phyloP scores from a whole-genome alignment of 64 coral and sea anemone species.

The Porites lutea region DNA sequence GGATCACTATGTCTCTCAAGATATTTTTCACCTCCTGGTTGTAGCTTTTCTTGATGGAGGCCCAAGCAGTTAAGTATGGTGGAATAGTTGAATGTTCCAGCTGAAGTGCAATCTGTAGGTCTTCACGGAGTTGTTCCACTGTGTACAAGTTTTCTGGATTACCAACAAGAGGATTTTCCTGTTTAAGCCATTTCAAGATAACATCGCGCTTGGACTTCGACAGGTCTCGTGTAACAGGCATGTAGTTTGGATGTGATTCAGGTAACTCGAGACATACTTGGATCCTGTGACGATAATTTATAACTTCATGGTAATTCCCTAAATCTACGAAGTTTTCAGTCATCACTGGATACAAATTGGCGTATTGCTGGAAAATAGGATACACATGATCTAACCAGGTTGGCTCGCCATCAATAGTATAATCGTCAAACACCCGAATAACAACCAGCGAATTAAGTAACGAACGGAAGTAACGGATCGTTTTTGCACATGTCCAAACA shows the following conservation, averaged over 20 bases:
- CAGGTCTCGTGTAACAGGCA: slow-evolving; percentile 41
- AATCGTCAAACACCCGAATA: not conserved
- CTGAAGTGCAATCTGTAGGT: slow-evolving; percentile 16
- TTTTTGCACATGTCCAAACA: slow-evolving; percentile 10
- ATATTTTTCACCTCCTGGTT: slow-evolving; percentile 46
- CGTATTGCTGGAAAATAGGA: slow-evolving; percentile 43
- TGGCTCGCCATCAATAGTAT: not conserved
- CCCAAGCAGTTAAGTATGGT: slow-evolving; percentile 33
- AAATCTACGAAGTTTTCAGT: slow-evolving; percentile 37
- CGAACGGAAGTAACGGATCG: not conserved
- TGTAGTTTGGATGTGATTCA: slow-evolving; percentile 10
- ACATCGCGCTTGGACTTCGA: not conserved
- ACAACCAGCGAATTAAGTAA: not conserved
- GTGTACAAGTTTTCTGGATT: slow-evolving; percentile 5
- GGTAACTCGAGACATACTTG: not conserved
- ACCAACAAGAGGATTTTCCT: not conserved
- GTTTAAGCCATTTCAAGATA: slow-evolving; percentile 19
- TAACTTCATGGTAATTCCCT: slow-evolving; percentile 33
- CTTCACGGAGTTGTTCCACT: slow-evolving; percentile 18
- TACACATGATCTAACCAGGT: slow-evolving; percentile 30
- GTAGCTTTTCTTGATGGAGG: slow-evolving; percentile 45
- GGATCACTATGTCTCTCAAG: slow-evolving; percentile 58
- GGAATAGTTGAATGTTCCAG: slow-evolving; percentile 65
- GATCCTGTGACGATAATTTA: not conserved
- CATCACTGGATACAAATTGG: slow-evolving; percentile 44